These are phyloP conservation scores for Rhinolophus ferrumequinum DNA, from an alignment of 2,113 vertebrate genomes.

Conservation along the genomic window DNA sequence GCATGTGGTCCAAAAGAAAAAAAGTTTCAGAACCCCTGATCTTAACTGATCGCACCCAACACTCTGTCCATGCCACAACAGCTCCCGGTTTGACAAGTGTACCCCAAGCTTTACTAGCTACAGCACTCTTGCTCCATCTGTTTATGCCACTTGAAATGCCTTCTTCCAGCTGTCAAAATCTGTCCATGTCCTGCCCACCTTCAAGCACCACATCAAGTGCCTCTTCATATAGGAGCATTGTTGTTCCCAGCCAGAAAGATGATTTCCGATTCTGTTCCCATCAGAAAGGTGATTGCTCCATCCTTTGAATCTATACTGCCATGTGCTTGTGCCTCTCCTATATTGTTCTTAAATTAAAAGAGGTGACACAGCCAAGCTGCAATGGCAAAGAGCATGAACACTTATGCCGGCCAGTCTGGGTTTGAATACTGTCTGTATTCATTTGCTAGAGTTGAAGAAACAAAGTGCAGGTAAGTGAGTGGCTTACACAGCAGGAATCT, in stretches of 20 bases:
- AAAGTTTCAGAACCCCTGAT: not conserved
- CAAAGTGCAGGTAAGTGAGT: not conserved
- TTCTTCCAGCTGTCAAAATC: not conserved
- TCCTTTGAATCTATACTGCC: not conserved
- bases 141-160: not conserved
- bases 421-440: not conserved
- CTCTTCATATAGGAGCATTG: not conserved
- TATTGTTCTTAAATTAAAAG: not conserved
- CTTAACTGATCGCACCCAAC: not conserved
- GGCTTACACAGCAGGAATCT: not conserved
- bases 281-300: not conserved
- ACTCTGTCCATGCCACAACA: not conserved
- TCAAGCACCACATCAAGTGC: not conserved
- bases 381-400: not conserved
- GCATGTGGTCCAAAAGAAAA: fast-evolving
- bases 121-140: not conserved
- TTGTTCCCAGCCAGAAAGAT: fast-evolving
- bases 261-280: too few relatives aligned
- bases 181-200: not conserved
- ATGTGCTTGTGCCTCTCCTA: not conserved
- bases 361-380: not conserved
- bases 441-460: not conserved
- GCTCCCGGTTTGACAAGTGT: not conserved
- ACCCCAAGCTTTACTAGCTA: not conserved
- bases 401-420: too few relatives aligned